phyloP scores from a whole-genome alignment of 2,888 invertebrate species.

The Drosophila anomalata region DNA sequence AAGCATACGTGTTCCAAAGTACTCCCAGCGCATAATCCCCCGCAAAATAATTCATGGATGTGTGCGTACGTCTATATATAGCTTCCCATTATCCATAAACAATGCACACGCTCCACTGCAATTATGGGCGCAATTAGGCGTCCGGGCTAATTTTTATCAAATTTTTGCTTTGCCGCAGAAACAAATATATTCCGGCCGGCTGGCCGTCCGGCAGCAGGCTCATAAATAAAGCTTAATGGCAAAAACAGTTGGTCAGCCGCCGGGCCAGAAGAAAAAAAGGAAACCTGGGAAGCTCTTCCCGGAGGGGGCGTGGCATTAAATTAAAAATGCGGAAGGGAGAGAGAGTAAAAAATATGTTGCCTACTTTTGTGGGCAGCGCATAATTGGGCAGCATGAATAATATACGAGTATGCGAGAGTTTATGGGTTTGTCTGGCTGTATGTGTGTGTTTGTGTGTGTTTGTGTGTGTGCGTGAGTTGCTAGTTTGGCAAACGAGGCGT shows the following conservation, averaged over 20 bases:
- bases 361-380: conserved; percentile 36
- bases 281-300: neutral
- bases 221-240: conserved; percentile 72
- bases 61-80: neutral
- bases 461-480: conserved; percentile 34
- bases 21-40: conserved; percentile 6
- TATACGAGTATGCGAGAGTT: conserved; percentile 36
- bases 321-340: conserved; percentile 36
- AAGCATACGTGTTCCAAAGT: neutral
- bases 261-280: conserved; percentile 13
- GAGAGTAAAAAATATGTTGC: conserved; percentile 46
- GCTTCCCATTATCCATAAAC: conserved; percentile 32
- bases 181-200: conserved; percentile 16
- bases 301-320: conserved; percentile 37
- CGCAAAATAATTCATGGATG: conserved; percentile 17
- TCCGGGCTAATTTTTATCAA: conserved; percentile 51
- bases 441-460: conserved; percentile 8
- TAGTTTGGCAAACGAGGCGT: conserved; percentile 64
- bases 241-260: conserved; percentile 62
- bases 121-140: conserved; percentile 62
- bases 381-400: conserved; percentile 67
- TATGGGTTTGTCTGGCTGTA: conserved; percentile 5
- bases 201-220: conserved; percentile 31
- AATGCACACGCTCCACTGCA: conserved; percentile 42
- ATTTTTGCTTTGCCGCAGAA: conserved; percentile 34